Evolutionary conservation across 1,140 invertebrate species (phyloP).

Genomic region (Orussus abietinus): DNA sequence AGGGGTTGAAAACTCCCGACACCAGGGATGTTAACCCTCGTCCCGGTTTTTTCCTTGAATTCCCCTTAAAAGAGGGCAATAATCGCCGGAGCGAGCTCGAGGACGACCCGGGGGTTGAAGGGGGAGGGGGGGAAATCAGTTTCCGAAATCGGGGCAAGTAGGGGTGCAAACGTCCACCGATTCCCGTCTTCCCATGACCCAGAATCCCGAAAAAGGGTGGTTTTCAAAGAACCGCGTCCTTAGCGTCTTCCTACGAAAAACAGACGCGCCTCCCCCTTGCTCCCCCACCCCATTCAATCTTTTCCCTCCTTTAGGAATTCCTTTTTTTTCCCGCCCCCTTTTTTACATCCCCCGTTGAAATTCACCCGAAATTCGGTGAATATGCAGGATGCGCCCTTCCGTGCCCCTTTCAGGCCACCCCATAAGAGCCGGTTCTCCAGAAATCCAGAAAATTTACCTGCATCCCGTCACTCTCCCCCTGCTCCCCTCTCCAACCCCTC

Average conservation of each 20-base stretch:
- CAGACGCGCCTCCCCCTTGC: constrained; percentile 45
- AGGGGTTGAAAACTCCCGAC: too few species aligned
- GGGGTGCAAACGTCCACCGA: constrained; percentile 21
- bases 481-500: constrained; percentile 13
- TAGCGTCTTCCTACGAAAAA: constrained; percentile 43
- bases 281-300: constrained; percentile 15
- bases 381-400: constrained; percentile 49
- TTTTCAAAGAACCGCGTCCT: constrained; percentile 42
- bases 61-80: too few species aligned
- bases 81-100: too few species aligned
- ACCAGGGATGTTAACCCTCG: too few species aligned
- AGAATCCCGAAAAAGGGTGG: constrained; percentile 47
- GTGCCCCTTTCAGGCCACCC: constrained; percentile 25
- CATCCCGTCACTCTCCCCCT: constrained; percentile 20
- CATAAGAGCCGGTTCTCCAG: constrained; percentile 23
- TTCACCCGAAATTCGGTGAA: constrained; percentile 44
- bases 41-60: too few species aligned
- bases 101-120: background rate
- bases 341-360: constrained; percentile 34
- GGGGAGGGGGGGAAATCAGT: constrained; percentile 33
- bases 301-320: constrained; percentile 17
- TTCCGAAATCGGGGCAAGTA: constrained; percentile 46
- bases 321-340: constrained; percentile 27
- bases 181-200: constrained; percentile 50
- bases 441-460: constrained; percentile 48